phyloP scores from a whole-genome alignment of 2,888 invertebrate species.

The Portevinia maculata region DNA sequence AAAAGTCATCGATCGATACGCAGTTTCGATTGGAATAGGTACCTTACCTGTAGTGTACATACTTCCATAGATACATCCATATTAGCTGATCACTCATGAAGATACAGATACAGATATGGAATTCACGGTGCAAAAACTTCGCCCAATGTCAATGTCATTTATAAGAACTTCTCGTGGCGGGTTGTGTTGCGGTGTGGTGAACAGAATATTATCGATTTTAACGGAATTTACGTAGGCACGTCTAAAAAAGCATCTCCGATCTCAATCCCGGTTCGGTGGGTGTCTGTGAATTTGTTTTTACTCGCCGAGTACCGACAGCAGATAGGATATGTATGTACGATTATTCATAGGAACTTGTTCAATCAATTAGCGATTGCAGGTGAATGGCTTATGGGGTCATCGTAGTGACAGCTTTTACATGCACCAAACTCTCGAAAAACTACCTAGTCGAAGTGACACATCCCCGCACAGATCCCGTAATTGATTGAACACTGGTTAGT shows the following conservation, averaged over 20 bases:
- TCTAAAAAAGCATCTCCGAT: slow-evolving; percentile 3
- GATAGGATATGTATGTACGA: too few species aligned
- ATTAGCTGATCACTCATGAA: neutral
- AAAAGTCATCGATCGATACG: slow-evolving; percentile 2
- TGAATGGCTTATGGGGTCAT: neutral
- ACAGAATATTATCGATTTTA: slow-evolving; percentile 20
- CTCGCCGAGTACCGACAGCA: too few species aligned
- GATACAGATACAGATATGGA: slow-evolving; percentile 8
- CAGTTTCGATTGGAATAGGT: neutral
- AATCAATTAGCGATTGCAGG: slow-evolving; percentile 29
- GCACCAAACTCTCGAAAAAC: neutral
- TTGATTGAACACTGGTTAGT: neutral
- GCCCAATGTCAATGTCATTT: slow-evolving; percentile 46
- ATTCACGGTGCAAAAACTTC: slow-evolving; percentile 32
- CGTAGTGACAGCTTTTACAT: neutral
- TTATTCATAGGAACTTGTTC: slow-evolving; percentile 8
- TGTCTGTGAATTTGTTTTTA: neutral
- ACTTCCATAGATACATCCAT: too few species aligned
- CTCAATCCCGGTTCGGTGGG: too few species aligned
- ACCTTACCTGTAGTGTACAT: too few species aligned
- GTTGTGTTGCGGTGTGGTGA: slow-evolving; percentile 14
- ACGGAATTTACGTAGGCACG: slow-evolving; percentile 13
- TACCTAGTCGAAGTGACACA: neutral
- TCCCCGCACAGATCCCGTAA: neutral
- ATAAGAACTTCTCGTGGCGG: slow-evolving; percentile 21